Conservation (phyloP, 2,797 vertebrate species). For the Sarcophilus harrisii region DNA sequence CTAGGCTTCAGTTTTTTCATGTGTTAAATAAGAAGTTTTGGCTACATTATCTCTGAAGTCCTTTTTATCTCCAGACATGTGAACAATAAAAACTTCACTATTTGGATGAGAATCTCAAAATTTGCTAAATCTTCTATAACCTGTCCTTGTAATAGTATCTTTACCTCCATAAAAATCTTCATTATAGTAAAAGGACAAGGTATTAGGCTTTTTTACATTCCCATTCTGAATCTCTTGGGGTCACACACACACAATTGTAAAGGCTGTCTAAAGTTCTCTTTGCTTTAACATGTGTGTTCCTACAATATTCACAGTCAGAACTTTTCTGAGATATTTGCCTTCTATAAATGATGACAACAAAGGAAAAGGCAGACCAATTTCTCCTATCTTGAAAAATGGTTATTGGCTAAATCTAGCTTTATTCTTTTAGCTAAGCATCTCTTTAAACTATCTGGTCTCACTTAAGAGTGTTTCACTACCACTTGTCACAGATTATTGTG, state of each 20-base stretch:
- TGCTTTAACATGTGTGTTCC: background rate
- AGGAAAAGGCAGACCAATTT: background rate
- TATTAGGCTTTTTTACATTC: background rate
- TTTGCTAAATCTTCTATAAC: background rate
- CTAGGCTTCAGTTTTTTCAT: background rate
- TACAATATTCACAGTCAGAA: background rate
- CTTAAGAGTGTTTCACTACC: background rate
- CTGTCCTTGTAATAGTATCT: background rate
- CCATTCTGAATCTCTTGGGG: background rate
- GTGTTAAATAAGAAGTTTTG: background rate
- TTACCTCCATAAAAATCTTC: background rate
- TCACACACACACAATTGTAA: background rate
- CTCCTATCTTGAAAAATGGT: background rate
- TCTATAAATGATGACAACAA: background rate
- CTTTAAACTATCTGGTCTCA: background rate
- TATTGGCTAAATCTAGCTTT: background rate
- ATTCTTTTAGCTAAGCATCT: background rate
- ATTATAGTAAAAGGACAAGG: background rate
- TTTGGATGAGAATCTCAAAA: background rate
- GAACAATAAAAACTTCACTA: background rate
- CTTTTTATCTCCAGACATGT: background rate
- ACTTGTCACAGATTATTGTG: background rate
- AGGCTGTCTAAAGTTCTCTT: background rate
- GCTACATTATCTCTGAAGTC: background rate
- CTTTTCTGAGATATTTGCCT: background rate